Conservation (phyloP, 2,888 invertebrate genomes). For the Epinotia brunnichana region DNA sequence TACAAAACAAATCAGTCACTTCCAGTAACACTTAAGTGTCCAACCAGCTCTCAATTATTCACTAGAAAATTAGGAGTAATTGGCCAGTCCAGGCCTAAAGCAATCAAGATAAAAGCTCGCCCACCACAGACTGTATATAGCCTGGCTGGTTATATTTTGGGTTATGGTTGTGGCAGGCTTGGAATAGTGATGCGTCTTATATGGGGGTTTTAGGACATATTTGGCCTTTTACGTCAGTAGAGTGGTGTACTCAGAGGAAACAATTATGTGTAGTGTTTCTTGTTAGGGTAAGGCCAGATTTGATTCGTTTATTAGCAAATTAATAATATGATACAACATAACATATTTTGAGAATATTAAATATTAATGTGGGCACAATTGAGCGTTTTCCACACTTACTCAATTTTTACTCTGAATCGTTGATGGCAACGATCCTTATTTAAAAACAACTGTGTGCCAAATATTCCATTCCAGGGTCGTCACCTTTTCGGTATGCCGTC, state of each 20-base stretch:
- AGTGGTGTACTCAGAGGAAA: slow-evolving; percentile 29
- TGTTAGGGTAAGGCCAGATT: neutral
- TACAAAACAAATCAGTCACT: slow-evolving; percentile 26
- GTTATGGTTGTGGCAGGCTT: slow-evolving; percentile 33
- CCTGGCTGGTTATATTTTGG: slow-evolving; percentile 3
- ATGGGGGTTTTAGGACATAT: slow-evolving; percentile 32
- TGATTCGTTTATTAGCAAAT: neutral
- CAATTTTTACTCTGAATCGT: no score
- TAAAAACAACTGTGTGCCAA: no score
- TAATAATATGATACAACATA: no score
- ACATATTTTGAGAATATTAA: no score
- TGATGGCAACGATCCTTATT: no score
- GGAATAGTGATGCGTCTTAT: slow-evolving; percentile 39
- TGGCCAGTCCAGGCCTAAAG: slow-evolving; percentile 55
- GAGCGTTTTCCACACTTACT: no score
- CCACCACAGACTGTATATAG: slow-evolving; percentile 43
- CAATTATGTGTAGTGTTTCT: slow-evolving; percentile 10
- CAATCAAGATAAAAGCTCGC: slow-evolving; percentile 70
- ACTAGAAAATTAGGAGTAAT: slow-evolving; percentile 67
- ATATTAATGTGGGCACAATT: no score
- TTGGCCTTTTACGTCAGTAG: slow-evolving; percentile 17
- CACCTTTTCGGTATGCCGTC: no score
- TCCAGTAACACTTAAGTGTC: slow-evolving; percentile 38
- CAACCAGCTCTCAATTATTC: slow-evolving; percentile 60
- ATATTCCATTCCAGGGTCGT: no score